Percentiles rank a stretch among this genome's conserved stretches.
Evolutionary conservation across 2,888 invertebrate genomes (phyloP).

Genomic region (Chaetoderma sp.): DNA sequence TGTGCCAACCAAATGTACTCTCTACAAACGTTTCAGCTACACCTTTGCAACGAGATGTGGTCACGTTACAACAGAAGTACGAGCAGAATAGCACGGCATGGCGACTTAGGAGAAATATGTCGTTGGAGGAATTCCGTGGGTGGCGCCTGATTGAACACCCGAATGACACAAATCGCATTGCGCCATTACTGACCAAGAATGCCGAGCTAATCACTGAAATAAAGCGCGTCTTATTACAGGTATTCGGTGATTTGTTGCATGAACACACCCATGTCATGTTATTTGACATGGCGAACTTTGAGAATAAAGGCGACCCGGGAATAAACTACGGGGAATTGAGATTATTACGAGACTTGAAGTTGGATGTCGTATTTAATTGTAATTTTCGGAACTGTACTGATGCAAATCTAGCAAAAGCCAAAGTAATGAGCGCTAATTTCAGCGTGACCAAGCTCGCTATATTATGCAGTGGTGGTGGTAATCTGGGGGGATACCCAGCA

Average conservation of each 20-base stretch:
- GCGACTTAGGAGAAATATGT: no score
- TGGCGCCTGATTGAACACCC: not conserved
- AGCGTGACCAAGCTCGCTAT: constrained; percentile 26
- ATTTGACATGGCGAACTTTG: constrained; percentile 31
- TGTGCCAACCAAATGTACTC: no score
- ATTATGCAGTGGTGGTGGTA: constrained; percentile 41
- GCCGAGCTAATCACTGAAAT: constrained; percentile 30
- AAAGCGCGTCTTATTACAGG: constrained; percentile 27
- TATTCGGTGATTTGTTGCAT: constrained; percentile 21
- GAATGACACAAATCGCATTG: constrained; percentile 10
- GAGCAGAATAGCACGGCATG: no score
- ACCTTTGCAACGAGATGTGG: no score
- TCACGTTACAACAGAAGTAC: no score
- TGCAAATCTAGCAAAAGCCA: not conserved
- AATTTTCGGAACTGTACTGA: not conserved
- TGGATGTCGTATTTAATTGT: constrained; percentile 17
- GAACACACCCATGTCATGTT: constrained; percentile 33
- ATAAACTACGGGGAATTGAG: constrained; percentile 33
- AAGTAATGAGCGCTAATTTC: not conserved
- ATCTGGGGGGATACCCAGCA: constrained; percentile 22
- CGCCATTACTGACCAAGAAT: constrained; percentile 16
- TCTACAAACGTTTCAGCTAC: no score
- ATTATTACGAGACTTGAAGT: constrained; percentile 18
- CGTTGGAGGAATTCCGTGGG: not conserved
- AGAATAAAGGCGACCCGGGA: constrained; percentile 42